A percentile compares a stretch with the other conserved stretches of the same genome.
phyloP scores from a whole-genome alignment of 2,113 vertebrate genomes.

The Morphnarchus princeps region DNA sequence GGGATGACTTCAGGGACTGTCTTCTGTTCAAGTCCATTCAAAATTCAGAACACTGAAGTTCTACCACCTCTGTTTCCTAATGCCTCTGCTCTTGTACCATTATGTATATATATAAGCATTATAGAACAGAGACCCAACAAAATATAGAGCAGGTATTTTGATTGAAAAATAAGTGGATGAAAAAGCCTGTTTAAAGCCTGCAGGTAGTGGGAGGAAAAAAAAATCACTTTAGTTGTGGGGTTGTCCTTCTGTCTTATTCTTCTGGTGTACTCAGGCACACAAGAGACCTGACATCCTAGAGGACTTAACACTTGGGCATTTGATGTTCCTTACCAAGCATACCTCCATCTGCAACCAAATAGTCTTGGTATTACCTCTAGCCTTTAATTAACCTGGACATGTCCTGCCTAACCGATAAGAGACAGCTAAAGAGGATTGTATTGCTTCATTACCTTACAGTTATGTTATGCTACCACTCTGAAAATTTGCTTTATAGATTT shows the following conservation, averaged over 20 bases:
- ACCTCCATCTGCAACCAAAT: background rate
- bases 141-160: background rate
- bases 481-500: background rate
- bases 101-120: background rate
- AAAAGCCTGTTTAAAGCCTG: background rate
- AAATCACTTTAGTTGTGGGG: rapidly evolving
- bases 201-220: rapidly evolving
- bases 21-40: background rate
- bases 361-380: background rate
- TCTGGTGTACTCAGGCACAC: background rate
- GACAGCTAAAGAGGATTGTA: background rate
- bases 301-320: too few relatives aligned
- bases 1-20: background rate
- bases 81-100: background rate
- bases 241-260: background rate
- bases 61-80: background rate
- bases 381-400: background rate
- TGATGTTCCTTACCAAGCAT: background rate
- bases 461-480: background rate
- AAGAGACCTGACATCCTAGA: background rate
- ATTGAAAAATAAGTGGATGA: background rate
- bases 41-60: background rate
- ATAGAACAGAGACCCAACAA: background rate
- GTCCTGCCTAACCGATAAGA: background rate
- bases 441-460: background rate